phyloP scores from a whole-genome alignment of 1,140 invertebrate species.

The Steinernema feltiae region DNA sequence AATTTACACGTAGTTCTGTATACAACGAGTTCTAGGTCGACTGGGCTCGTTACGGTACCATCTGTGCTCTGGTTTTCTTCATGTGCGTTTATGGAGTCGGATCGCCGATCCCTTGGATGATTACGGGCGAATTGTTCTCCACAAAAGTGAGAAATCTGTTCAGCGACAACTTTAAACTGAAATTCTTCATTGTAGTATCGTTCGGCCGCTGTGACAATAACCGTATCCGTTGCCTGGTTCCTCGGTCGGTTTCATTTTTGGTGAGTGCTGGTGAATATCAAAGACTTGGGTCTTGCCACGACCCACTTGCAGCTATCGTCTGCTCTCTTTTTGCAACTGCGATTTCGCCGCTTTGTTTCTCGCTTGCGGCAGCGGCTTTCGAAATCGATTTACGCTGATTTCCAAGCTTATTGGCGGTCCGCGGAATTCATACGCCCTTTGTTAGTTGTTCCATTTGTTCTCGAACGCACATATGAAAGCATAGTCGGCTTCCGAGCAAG shows the following conservation, averaged over 20 bases:
- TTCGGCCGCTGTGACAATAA: conserved; percentile 46
- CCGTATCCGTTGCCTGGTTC: conserved; percentile 54
- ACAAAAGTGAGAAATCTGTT: conserved; percentile 28
- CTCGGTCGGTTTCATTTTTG: too few relatives aligned
- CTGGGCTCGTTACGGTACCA: conserved; percentile 48
- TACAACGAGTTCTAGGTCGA: conserved; percentile 25
- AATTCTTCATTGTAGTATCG: conserved; percentile 36
- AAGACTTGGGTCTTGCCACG: too few relatives aligned
- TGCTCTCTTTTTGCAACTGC: too few relatives aligned
- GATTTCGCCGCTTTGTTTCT: too few relatives aligned
- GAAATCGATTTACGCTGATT: too few relatives aligned
- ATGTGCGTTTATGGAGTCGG: conserved; percentile 54
- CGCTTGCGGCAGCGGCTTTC: too few relatives aligned
- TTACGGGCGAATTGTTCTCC: conserved; percentile 47
- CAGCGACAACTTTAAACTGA: background rate
- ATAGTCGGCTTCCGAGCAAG: background rate
- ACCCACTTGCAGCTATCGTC: too few relatives aligned
- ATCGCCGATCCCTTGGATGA: conserved; percentile 55
- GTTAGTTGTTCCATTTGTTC: conserved; percentile 8
- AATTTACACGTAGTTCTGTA: background rate
- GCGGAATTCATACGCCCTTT: background rate
- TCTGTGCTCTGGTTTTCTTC: conserved; percentile 44
- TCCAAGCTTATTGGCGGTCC: background rate
- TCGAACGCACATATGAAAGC: conserved; percentile 11
- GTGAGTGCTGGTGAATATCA: too few relatives aligned